Conservation (phyloP, 2,113 vertebrate species). For the Rana temporaria region DNA sequence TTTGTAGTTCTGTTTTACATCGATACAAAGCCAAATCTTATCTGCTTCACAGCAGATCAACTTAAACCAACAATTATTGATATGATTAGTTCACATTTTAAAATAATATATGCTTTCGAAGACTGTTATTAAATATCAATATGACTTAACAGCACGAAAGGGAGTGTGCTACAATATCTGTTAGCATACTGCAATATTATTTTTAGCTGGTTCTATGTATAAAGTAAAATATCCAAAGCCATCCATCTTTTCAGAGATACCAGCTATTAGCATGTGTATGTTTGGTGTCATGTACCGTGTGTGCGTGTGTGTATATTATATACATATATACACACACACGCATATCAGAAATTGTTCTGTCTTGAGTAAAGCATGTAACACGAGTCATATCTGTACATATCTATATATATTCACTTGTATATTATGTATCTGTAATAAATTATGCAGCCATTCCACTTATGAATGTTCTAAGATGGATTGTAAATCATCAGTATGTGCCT, state of each 20-base stretch:
- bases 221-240: slow-evolving; percentile 43
- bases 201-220: slow-evolving; percentile 15
- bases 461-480: slow-evolving; percentile 70
- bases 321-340: slow-evolving; percentile 39
- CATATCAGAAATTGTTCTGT: slow-evolving; percentile 56
- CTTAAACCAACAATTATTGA: not conserved
- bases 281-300: not conserved
- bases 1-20: too few species aligned
- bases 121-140: slow-evolving; percentile 49
- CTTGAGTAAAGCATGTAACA: slow-evolving; percentile 63
- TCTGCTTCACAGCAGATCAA: too few species aligned
- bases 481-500: slow-evolving; percentile 72
- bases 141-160: slow-evolving; percentile 32
- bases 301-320: not conserved
- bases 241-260: slow-evolving; percentile 38
- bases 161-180: slow-evolving; percentile 11
- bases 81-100: not conserved
- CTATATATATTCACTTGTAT: slow-evolving; percentile 61
- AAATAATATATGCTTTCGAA: slow-evolving; percentile 23
- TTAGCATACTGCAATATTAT: slow-evolving; percentile 32
- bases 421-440: slow-evolving; percentile 67
- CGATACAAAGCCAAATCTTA: too few species aligned
- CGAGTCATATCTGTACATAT: slow-evolving; percentile 69
- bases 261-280: slow-evolving; percentile 12
- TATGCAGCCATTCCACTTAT: slow-evolving; percentile 69